Evolutionary conservation across 1,140 invertebrate species (phyloP), one percentile per base, ranked within the genome.

Genomic region (Temnothorax longispinosus): DNA sequence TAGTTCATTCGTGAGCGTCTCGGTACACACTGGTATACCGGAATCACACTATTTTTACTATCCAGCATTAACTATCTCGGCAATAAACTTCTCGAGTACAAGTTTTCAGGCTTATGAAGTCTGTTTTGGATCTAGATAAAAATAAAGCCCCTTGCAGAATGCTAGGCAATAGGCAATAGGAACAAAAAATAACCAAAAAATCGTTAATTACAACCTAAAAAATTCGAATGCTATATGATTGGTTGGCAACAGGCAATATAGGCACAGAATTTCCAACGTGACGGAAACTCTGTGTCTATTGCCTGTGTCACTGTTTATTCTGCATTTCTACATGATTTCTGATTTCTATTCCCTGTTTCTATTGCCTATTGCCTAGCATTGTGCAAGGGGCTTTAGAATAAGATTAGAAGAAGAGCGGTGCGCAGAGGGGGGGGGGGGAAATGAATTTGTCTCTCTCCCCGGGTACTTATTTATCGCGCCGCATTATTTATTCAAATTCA

Each of bases 21-120:
- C 64, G 64, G 47, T 69, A 52, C 3, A 52, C 62, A 44, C 47
- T 47, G 27, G 27, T 60, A 38, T 13, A 56, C 54, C 75, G 75
- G 56, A 44, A 50, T 77, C 75, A 62, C 75, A 62, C 56, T 64
- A 58, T 77, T 64, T 62, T 64, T 58, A 62, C 15, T 64, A 32
- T 64, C 18, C 18, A 11, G 32, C 76, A 27, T 60, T 76, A 76
- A 76, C 18, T 44, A 76, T 76, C 74, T 44, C 18, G 21, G 38
- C 35, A 32, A 60, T 60, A 27, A 60, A 76, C 44, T 60, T 60
- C 21, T 76, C 35, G 15, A 15, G 50, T 38, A 35, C 69, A 27
- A 74, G 7, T 60, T 76, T 44, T 56, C 21, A 38, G 21, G 13
- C 15, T 18, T 27, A 44, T 41, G 8, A 76, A 60, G 35, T 44